A percentile compares a stretch with the other conserved stretches of the same genome.
Evolutionary conservation across 2,113 vertebrate species (phyloP).

Genomic region (Sialia sialis): DNA sequence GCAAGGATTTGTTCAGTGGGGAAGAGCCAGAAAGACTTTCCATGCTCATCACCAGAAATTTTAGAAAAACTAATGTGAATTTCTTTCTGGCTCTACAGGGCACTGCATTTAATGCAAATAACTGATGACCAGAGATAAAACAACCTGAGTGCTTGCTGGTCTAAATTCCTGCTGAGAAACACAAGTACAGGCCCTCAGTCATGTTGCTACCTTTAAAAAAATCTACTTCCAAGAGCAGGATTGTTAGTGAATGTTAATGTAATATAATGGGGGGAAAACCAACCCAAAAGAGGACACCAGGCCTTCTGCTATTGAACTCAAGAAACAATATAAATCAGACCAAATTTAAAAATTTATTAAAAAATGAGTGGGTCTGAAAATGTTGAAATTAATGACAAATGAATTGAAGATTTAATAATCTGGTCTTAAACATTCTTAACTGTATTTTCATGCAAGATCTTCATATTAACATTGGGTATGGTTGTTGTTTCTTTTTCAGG

Average conservation of each 20-base stretch:
- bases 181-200: neutral
- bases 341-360: neutral
- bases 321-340: neutral
- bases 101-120: neutral
- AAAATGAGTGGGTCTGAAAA: neutral
- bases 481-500: too few species aligned
- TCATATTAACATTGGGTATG: neutral
- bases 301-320: neutral
- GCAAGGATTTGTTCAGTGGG: neutral
- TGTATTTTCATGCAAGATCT: neutral
- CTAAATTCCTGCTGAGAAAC: neutral
- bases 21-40: neutral
- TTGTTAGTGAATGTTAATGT: neutral
- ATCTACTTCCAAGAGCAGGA: neutral
- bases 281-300: neutral
- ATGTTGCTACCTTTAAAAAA: neutral
- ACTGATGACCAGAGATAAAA: neutral
- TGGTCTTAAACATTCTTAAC: neutral
- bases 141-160: neutral
- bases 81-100: neutral
- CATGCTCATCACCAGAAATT: neutral
- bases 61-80: neutral
- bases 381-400: neutral
- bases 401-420: neutral
- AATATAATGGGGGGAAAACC: neutral